Evolutionary conservation across 2,113 vertebrate species (phyloP), one percentile per base, ranked within the genome.

Genomic region (Diphyllodes magnificus): DNA sequence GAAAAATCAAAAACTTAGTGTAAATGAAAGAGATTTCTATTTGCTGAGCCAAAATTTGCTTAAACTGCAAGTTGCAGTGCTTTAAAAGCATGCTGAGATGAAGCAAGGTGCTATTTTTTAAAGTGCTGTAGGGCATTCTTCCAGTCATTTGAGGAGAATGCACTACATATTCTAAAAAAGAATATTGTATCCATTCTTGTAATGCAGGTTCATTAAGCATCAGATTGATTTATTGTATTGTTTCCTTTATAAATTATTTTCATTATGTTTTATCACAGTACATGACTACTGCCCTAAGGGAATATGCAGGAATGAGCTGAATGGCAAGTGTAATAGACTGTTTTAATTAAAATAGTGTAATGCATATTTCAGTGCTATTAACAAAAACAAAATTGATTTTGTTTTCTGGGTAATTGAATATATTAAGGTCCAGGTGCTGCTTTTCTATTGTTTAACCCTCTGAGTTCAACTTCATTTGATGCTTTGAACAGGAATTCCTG

Each of bases 261-360:
- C 96, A 97, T 97, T 98, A 94, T 97, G 81, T 92, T 97, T 97
- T 97, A 96, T 97, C 97, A 97, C 93, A 97, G 93, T 97, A 85
- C 82, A 97, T 97, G 95, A 94, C 93, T 97, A 94, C 84, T 97
- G 96, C 97, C 95, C 92, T 93, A 42, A 96, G 96, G 97, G 95
- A 95, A 97, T 96, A 93, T 57, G 92, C 73, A 97, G 93, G 91
- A 96, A 97, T 84, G 90, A 97, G 95, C 77, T 92, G 97, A 98
- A 97, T 90, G 95, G 97, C 92, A 93, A 96, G 89, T 61, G 68
- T 97, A 97, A 97, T 97, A 97, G 95, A 96, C 95, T 91, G 91
- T 82, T 98, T 98, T 98, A 98, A 98, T 98, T 98, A 98, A 97
- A 98, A 98, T 94, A 98, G 90, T 91, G 88, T 95, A 96, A 97